phyloP scores from a whole-genome alignment of 2,797 vertebrate species.

The Fundulus diaphanus region DNA sequence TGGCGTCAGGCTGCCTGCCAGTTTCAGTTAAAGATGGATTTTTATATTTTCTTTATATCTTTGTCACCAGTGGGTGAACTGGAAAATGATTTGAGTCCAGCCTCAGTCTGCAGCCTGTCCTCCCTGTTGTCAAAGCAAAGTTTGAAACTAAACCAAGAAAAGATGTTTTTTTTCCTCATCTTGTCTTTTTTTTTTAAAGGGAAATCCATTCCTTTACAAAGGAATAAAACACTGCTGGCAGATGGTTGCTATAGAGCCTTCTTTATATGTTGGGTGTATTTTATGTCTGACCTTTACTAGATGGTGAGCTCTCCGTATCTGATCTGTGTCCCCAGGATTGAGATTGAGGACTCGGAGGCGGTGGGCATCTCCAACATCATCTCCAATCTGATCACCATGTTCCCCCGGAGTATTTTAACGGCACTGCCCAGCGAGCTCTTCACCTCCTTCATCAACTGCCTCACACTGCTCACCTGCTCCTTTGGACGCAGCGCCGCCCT shows the following conservation, averaged over 20 bases:
- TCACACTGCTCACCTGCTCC: constrained; percentile 96
- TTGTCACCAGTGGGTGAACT: constrained; percentile 41
- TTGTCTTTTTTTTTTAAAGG: not conserved
- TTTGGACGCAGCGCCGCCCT: constrained; percentile 97
- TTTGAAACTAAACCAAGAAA: constrained; percentile 17
- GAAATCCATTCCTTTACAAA: not conserved
- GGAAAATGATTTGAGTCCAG: constrained; percentile 45
- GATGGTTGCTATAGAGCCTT: not conserved
- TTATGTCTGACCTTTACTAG: not conserved
- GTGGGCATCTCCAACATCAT: constrained; percentile 97
- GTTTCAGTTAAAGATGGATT: constrained; percentile 57
- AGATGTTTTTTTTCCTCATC: constrained; percentile 9
- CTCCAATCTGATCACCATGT: constrained; percentile 97
- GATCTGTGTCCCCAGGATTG: constrained; percentile 85
- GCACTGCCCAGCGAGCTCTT: constrained; percentile 96
- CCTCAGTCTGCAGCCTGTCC: constrained; percentile 30
- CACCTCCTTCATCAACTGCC: constrained; percentile 98
- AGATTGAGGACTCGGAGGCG: constrained; percentile 98
- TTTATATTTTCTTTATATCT: constrained; percentile 50
- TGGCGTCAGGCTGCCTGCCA: constrained; percentile 47
- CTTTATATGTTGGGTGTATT: too few species aligned
- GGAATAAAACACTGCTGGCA: not conserved
- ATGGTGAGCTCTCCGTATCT: not conserved
- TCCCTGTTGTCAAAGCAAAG: constrained; percentile 24
- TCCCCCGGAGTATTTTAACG: constrained; percentile 92